Evolutionary conservation across 2,113 vertebrate species (phyloP), one percentile per base, ranked within the genome.

Genomic region (Rostratula benghalensis): DNA sequence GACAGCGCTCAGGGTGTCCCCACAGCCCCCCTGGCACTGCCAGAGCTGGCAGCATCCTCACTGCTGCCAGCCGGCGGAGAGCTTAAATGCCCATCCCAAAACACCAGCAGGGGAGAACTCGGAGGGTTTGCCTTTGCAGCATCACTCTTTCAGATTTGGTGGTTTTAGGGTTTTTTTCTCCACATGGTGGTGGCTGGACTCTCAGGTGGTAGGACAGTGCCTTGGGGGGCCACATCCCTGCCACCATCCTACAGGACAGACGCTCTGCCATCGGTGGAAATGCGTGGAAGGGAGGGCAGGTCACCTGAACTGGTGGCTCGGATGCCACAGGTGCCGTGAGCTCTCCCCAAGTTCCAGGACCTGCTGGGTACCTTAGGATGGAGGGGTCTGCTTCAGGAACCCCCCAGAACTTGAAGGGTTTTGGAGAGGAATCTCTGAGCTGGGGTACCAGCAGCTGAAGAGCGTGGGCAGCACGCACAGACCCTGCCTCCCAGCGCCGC

Each of bases 181-280:
- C 39, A 16, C 43, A 43, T 13, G 13, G 43, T 24, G 51, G 71
- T 3, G 9, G 20, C 24, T 81, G 69, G 22, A 13, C 48, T 31
- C 11, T 8, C 48, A 76, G 13, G 53, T 25, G 3, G 0, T 9
- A n/a, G 1, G 0, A 11, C 35, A 51, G 48, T 1, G 1, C 5
- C 15, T 13, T 4, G 35, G 31, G 31, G 43, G 57, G 56, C 25
- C 16, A 3, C 13, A 3, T 10, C 24, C 9, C 8, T 35, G 20
- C 28, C 33, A 7, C 1, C 30, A 25, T 10, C 24, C 51, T 59
- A 27, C 18, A 43, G 37, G 14, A 14, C 16, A 28, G 30, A 45
- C 13, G 45, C 35, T 56, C 60, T 45, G 1, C n/a, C 48, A 3
- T 28, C 2, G 1, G 21, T 27, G 43, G 33, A 37, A 20, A 13